Percentiles rank a stretch among this genome's conserved stretches.
These are phyloP conservation scores for Mnemiopsis leidyi DNA, from an alignment of 37 sponge, comb jelly and placozoan species.

Conservation along the genomic window DNA sequence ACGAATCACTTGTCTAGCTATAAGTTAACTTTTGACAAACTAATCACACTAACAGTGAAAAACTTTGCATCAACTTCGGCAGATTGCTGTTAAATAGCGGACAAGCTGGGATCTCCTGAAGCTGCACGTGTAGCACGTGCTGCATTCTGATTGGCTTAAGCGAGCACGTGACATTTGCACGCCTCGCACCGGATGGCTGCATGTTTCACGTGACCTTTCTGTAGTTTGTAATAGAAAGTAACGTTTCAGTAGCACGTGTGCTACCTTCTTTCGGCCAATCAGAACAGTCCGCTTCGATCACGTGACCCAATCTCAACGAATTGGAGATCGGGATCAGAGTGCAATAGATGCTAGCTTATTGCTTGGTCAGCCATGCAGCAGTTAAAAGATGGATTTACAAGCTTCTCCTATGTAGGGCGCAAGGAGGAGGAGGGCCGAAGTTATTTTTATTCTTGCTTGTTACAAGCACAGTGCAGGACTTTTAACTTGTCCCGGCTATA, in stretches of 20 bases:
- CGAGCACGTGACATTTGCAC: not conserved
- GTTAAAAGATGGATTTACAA: conserved; percentile 13
- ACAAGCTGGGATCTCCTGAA: conserved; percentile 4
- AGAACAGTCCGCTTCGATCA: not conserved
- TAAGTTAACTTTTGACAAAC: not conserved
- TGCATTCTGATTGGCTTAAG: not conserved
- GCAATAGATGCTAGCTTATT: conserved; percentile 33
- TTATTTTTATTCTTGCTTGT: not conserved
- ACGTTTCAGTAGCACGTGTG: conserved; percentile 26
- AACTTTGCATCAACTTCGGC: not conserved
- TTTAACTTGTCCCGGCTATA: not conserved
- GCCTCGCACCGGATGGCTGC: not conserved
- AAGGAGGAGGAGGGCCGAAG: not conserved
- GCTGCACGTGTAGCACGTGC: not conserved
- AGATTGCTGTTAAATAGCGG: conserved; percentile 30
- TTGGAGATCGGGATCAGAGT: not conserved
- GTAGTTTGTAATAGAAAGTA: conserved; percentile 35
- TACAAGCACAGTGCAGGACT: not conserved
- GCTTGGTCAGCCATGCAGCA: conserved; percentile 32
- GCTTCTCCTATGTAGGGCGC: not conserved
- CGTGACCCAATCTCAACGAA: not conserved
- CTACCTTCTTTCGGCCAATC: not conserved
- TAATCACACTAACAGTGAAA: not conserved
- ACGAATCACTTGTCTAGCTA: too few relatives aligned
- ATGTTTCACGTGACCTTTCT: not conserved